Evolutionary conservation across 2,113 vertebrate species (phyloP).

Genomic region (Lynx canadensis): DNA sequence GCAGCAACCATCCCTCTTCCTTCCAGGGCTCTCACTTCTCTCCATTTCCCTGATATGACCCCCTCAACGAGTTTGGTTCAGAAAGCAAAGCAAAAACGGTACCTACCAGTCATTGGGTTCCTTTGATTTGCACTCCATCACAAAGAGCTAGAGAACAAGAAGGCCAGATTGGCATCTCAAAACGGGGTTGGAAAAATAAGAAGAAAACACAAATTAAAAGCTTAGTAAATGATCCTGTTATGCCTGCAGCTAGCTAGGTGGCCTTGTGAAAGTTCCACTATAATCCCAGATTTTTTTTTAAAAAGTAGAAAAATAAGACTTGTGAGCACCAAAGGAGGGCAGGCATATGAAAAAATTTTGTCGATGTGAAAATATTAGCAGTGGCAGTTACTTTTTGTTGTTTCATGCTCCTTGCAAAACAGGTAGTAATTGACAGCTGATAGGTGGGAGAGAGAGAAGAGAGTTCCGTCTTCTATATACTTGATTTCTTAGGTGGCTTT

Average conservation of each 20-base stretch:
- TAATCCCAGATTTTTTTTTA: neutral
- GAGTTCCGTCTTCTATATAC: neutral
- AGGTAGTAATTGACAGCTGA: neutral
- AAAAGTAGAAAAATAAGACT: neutral
- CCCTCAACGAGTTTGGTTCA: neutral
- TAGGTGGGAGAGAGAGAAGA: neutral
- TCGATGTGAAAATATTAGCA: neutral
- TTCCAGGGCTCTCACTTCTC: neutral
- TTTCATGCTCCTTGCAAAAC: neutral
- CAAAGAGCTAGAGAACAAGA: neutral
- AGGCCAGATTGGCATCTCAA: neutral
- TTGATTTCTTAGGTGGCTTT: neutral
- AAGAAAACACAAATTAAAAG: slow-evolving; percentile 1
- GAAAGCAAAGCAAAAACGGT: neutral
- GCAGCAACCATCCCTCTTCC: neutral
- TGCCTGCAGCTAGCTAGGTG: neutral
- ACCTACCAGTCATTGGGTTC: neutral
- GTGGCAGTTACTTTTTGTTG: neutral
- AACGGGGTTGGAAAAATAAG: neutral
- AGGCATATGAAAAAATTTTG: neutral
- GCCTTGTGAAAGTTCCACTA: neutral
- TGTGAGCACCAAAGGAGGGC: neutral
- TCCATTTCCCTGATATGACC: neutral
- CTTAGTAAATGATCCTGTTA: neutral
- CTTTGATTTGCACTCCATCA: neutral